Base-by-base conservation (phyloP, 2,113 vertebrate species). In the Forbesichthys papilliferus region DNA sequence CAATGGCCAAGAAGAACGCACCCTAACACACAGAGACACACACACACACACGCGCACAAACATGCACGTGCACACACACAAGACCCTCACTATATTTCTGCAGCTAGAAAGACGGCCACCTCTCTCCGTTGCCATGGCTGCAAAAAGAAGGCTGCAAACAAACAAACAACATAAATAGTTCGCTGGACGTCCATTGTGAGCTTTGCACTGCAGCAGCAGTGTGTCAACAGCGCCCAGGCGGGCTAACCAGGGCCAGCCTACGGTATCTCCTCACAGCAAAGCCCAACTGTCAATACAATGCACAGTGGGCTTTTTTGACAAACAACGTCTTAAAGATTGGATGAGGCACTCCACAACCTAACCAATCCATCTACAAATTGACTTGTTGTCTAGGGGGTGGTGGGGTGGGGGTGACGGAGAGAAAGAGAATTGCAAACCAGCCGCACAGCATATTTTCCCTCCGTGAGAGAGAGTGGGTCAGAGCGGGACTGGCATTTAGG, bases 391-490 rank as follows among this genome's bases (percentile, higher is more conserved):
- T 16, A 27, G 33, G 14, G 11, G 18, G 46, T 14, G 12, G 1
- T 46, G 3, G 46, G 47, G 0, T 16, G 36, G 61, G 59, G 47
- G 60, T 36, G 53, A 64, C 48, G 12, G 46, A 18, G 61, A 62
- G 16, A 20, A 12, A 63, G 46, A 63, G 47, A 11, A 16, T 16
- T 48, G 42, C 36, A 20, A 78, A 83, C 66, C 71, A 81, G 82
- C 64, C 20, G 11, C 59, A 75, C 84, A 65, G 62, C 88, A 92
- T 90, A 90, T 82, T 82, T 66, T 87, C 66, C 76, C 71, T 71
- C 69, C 68, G 70, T 53, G 59, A 14, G 61, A 74, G 76, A 82
- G 59, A 77, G 64, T 69, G 66, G 36, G 61, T 57, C 54, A 42
- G 61, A 78, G 61, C 60, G 53, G 72, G 65, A 83, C 87, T 84